Base-by-base conservation (phyloP, 1,140 invertebrate genomes). In the Anadara kagoshimensis region DNA sequence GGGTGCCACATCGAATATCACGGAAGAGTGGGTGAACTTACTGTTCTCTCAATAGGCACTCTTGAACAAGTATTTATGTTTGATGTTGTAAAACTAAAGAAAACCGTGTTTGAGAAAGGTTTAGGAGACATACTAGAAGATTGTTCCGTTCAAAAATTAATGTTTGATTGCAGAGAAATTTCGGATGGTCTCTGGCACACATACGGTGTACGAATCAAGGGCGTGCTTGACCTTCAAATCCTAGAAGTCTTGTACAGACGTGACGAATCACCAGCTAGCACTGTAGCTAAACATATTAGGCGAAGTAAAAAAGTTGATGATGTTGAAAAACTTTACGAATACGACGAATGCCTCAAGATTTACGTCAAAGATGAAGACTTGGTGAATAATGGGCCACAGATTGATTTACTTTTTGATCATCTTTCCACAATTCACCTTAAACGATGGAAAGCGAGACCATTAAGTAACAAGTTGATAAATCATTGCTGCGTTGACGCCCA, bases 101-200 rank as follows among this genome's bases (percentile, higher is more conserved):
- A 36, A 22, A 7, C 47, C 22, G 10, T 36, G 10, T 71, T 71
- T 24, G 69, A 71, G 12, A 43, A 45, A 11, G 59, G 69, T 22
- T 29, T 71, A 3, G 45, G 47, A 1, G 59, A 58, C 4, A 54
- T 71, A 16, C 59, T 71, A 8, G 69, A 71, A 54, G 49, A 71
- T 43, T 16, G 54, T 5, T 10, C 14, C 14, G 43, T 63, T 5
- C 41, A 63, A 14, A 64, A 71, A 43, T 47, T 71, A 12, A 56
- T 71, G 69, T 71, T 71, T 71, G 69, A 71, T 53, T 71, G 69
- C 49, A 53, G 69, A 29, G 45, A 63, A n/a, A 59, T 56, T 63
- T 53, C 69, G 8, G 69, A 71, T 63, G 49, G 36, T 22, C 51
- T 71, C 0, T 59, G n/a, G 16, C 69, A 71, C 54, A 47, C 41